Base-by-base conservation (phyloP, 2,888 invertebrate genomes). In the Napeogenes inachia region DNA sequence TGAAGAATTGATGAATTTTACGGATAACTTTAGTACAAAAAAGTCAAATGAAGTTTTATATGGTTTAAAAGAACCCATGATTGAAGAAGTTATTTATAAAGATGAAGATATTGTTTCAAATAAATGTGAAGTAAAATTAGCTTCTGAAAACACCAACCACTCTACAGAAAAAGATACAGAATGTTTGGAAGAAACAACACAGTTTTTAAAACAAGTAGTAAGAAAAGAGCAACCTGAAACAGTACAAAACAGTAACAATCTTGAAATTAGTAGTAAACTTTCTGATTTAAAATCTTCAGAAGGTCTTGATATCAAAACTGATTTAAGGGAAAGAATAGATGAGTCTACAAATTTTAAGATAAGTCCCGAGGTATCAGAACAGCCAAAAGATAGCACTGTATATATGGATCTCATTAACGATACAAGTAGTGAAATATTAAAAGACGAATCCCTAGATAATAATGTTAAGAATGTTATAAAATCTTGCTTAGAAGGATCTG, bases 331-430 rank as follows among this genome's bases (percentile, higher is more conserved):
- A 62, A 64, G 59, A 59, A 30, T 64, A 58, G 61, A 62, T 42
- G 61, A 64, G 57, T 59, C 59, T 54, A 55, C 50, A 35, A 45
- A 58, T 54, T 46, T 56, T 59, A 66, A 64, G 65, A 59, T 62
- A 63, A 63, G 61, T 56, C 38, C 55, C 30, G 61, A 62, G 56
- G 64, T 64, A 59, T 70, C 61, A 62, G 63, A 71, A 64, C 60
- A 67, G 59, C 60, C 67, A 21, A 73, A 65, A 62, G 61, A 68
- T 65, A 84, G 80, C 73, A 82, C 84, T 72, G 75, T 71, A 45
- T 86, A 84, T 69, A 84, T 88, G 84, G 84, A 89, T 84, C 84
- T 90, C 78, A 84, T 78, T 74, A 80, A 81, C 71, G 69, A 76
- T 74, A 80, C 79, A 62, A 77, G 78, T 75, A 79, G 72, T 71